Evolutionary conservation across 2,797 vertebrate genomes (phyloP).

Genomic region (Sarcophilus harrisii): DNA sequence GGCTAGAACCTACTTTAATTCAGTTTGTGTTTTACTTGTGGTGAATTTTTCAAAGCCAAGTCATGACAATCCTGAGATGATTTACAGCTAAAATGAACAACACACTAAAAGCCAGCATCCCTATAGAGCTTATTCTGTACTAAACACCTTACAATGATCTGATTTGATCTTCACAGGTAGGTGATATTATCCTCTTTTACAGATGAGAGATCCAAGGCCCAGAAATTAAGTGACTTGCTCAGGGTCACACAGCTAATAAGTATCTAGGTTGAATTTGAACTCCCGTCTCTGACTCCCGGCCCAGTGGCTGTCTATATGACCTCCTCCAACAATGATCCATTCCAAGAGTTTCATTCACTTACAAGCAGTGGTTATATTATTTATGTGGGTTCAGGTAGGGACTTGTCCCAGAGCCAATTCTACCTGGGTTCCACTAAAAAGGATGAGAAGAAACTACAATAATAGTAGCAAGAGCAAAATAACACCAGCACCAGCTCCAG

Average conservation of each 20-base stretch:
- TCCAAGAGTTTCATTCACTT: background rate
- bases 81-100: background rate
- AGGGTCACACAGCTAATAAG: background rate
- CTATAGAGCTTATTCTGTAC: background rate
- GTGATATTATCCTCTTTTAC: background rate
- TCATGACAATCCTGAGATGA: background rate
- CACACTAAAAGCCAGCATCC: background rate
- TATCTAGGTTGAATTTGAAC: background rate
- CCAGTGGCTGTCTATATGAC: background rate
- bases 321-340: background rate
- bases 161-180: background rate
- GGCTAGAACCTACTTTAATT: background rate
- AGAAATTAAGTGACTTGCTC: background rate
- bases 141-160: background rate
- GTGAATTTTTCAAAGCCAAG: background rate
- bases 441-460: background rate
- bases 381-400: background rate
- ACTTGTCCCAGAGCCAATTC: background rate
- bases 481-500: background rate
- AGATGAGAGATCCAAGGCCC: background rate
- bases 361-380: background rate
- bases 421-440: background rate
- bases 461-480: background rate
- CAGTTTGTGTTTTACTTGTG: background rate
- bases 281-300: background rate